Evolutionary conservation across 2,888 invertebrate genomes (phyloP).

Genomic region (Chrysina gloriosa): DNA sequence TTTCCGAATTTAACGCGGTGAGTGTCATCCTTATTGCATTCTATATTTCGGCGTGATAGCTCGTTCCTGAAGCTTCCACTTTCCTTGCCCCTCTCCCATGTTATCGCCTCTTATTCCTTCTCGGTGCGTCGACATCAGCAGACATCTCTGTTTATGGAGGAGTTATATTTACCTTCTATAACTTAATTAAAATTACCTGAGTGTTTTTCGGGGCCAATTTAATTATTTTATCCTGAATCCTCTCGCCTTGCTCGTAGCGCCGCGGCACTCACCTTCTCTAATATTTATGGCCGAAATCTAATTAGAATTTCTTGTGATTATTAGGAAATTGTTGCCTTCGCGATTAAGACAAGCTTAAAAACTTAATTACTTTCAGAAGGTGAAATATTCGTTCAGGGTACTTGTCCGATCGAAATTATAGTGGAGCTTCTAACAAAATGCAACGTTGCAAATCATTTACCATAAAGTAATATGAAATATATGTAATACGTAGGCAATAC

Average conservation of each 20-base stretch:
- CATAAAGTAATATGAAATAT: too few relatives aligned
- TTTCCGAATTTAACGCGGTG: slow-evolving; percentile 26
- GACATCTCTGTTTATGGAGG: slow-evolving; percentile 38
- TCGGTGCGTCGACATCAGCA: slow-evolving; percentile 32
- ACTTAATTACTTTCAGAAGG: slow-evolving; percentile 39
- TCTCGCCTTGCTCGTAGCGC: slow-evolving; percentile 23
- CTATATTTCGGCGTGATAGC: not conserved
- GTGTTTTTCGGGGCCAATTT: slow-evolving; percentile 49
- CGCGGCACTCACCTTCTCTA: slow-evolving; percentile 39
- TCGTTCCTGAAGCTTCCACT: not conserved
- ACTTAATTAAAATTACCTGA: slow-evolving; percentile 49
- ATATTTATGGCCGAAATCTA: slow-evolving; percentile 48
- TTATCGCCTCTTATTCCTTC: not conserved
- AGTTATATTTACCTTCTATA: slow-evolving; percentile 42
- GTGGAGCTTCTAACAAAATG: not conserved
- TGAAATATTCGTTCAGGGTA: slow-evolving; percentile 27
- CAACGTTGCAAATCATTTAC: slow-evolving; percentile 9
- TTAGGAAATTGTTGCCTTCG: slow-evolving; percentile 44
- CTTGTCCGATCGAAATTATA: not conserved
- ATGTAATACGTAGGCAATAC: too few relatives aligned
- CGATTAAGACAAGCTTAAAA: slow-evolving; percentile 44
- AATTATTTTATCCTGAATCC: slow-evolving; percentile 48
- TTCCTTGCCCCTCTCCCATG: not conserved
- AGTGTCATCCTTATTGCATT: slow-evolving; percentile 34
- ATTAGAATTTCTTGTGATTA: slow-evolving; percentile 50